phyloP scores from a whole-genome alignment of 2,888 invertebrate species.

The Scaptomyza parva region DNA sequence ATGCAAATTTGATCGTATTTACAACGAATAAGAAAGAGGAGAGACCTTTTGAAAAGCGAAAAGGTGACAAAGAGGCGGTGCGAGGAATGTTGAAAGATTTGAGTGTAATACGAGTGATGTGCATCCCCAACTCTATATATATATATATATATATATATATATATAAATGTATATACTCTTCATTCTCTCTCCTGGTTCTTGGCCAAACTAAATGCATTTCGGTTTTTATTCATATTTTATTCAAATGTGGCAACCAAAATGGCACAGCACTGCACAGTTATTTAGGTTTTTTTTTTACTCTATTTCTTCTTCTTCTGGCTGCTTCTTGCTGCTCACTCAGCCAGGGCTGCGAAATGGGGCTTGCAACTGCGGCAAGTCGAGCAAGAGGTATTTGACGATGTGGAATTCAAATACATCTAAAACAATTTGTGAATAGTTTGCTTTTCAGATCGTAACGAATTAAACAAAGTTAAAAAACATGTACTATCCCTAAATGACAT shows the following conservation, averaged over 20 bases:
- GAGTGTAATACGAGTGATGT: slow-evolving; percentile 16
- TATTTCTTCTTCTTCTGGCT: slow-evolving; percentile 4
- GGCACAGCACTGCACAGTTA: slow-evolving; percentile 78
- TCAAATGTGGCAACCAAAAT: slow-evolving; percentile 78
- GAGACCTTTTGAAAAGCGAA: slow-evolving; percentile 61
- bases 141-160: neutral
- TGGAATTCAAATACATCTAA: slow-evolving; percentile 27
- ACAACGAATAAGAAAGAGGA: slow-evolving; percentile 6
- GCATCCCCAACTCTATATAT: slow-evolving; percentile 8
- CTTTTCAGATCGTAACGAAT: slow-evolving; percentile 1
- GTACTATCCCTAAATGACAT: neutral
- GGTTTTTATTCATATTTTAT: slow-evolving; percentile 80
- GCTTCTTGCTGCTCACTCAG: slow-evolving; percentile 11
- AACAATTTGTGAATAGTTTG: slow-evolving; percentile 19
- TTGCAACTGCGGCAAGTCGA: slow-evolving; percentile 11
- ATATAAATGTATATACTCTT: neutral
- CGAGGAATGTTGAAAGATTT: neutral
- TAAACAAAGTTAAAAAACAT: neutral
- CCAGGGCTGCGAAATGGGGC: slow-evolving; percentile 45
- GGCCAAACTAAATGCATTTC: slow-evolving; percentile 75
- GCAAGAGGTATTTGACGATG: slow-evolving; percentile 17
- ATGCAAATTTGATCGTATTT: slow-evolving; percentile 80
- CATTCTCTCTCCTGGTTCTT: slow-evolving; percentile 19
- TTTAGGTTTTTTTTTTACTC: slow-evolving; percentile 58
- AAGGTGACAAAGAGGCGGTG: slow-evolving; percentile 74